Evolutionary conservation across 2,888 invertebrate genomes (phyloP), one percentile per base, ranked within the genome.

Genomic region (Phalera bucephala): DNA sequence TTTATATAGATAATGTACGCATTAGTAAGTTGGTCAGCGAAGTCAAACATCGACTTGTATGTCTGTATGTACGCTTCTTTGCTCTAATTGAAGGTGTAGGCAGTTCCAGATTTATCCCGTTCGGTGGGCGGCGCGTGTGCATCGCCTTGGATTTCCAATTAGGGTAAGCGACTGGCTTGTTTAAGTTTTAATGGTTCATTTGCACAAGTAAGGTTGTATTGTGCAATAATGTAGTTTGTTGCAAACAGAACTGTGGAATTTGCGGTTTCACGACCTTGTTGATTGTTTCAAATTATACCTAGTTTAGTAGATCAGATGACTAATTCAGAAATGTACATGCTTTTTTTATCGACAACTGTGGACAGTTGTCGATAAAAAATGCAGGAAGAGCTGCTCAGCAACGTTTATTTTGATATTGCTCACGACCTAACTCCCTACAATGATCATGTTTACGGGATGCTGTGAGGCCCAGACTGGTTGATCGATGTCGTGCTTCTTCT

Each of bases 71-170:
- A 40, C 37, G 46, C 35, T 42, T 36, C 45, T 50, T 50, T 38
- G 43, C 41, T 62, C 51, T 81, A 80, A 80, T 82, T 80, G 77
- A 58, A 69, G 57, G 73, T 70, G 82, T 84, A 75, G 81, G 82
- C 45, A 68, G 80, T 52, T 72, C 62, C 65, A 75, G 80, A 82
- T 77, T 80, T 77, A 79, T 77, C 64, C 59, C 11, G 32, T 43
- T 36, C 32, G 45, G 83, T 79, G 57, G 77, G 79, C 64, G 78
- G 58, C 60, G 64, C 59, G 43, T 51, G 61, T 64, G 65, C 60
- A 53, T 59, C 64, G 64, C 80, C 79, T 81, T 81, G 79, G 60
- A 64, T 54, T 67, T 48, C 82, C 80, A 81, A 80, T 77, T 84
- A 84, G 69, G 83, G 78, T 40, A 57, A 74, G 64, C 69, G 63